phyloP scores from a whole-genome alignment of 2,888 invertebrate genomes.

The Drymonia ruficornis region DNA sequence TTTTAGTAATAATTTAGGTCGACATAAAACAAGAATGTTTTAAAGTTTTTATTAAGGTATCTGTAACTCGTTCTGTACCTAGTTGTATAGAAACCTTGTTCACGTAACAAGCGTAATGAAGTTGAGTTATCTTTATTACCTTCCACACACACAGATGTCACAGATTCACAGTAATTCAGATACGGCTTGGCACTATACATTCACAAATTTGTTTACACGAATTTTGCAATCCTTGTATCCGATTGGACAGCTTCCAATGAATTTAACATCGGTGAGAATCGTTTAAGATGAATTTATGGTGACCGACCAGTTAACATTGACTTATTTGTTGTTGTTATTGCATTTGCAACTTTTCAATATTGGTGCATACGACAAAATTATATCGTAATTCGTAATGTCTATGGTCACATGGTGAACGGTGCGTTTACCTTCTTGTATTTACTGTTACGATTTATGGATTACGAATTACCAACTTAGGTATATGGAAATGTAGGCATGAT shows the following conservation, averaged over 20 bases:
- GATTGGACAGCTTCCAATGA: slow-evolving; percentile 28
- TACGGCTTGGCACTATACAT: slow-evolving; percentile 9
- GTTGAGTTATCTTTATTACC: slow-evolving; percentile 8
- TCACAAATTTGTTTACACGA: slow-evolving; percentile 18
- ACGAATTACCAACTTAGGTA: too few species aligned
- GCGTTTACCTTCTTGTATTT: too few species aligned
- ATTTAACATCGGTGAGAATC: slow-evolving; percentile 11
- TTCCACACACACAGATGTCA: background rate
- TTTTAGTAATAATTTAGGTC: too few species aligned
- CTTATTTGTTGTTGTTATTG: background rate
- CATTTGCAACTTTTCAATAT: background rate
- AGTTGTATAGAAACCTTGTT: background rate
- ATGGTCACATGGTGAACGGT: too few species aligned
- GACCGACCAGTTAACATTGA: slow-evolving; percentile 8
- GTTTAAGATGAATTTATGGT: slow-evolving; percentile 10
- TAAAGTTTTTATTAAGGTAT: too few species aligned
- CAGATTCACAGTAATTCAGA: slow-evolving; percentile 11
- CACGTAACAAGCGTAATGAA: background rate
- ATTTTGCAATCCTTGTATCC: slow-evolving; percentile 13
- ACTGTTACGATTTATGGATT: too few species aligned
- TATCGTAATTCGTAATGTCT: too few species aligned
- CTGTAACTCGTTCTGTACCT: too few species aligned
- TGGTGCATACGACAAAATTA: too few species aligned
- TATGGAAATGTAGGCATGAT: too few species aligned
- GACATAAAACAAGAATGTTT: too few species aligned